Evolutionary conservation across 64 coral and sea anemone species (phyloP), one percentile per base, ranked within the genome.

Genomic region (Acropora yongei): DNA sequence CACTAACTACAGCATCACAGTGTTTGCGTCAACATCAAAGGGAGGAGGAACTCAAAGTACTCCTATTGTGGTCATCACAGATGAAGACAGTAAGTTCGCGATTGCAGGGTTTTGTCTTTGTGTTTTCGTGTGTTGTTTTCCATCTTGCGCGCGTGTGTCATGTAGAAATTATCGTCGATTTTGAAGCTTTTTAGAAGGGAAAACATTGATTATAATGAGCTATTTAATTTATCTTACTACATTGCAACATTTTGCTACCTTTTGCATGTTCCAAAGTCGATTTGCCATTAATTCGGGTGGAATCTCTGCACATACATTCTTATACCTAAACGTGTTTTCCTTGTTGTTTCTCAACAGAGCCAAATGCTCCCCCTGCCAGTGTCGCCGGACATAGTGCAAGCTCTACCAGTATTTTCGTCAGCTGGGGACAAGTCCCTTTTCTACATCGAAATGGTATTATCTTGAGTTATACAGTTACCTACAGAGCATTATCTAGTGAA

Each of bases 1-100:
- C 57, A 57, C 57, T 1, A 68, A 86, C 44, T 86, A 86, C 69
- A 86, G 47, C 19, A 86, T 86, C 41, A 82, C 50, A 60, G 79
- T 82, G 50, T 20, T 42, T 60, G 79, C 50, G 12, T 82, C 60
- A n/a, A 82, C 79, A 41, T 5, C 17, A 11, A 65, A 82, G 18
- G 79, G 79, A 82, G 49, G 20, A 58, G 79, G 79, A 82, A 57
- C 20, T 60, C 41, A 39, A 5, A 82, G 79, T 18, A 51, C 30
- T 58, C 18, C 79, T 9, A 44, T 82, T 20, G 39, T 13, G 57
- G 49, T 45, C 8, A 47, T 44, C 66, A 86, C 83, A 51, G 83
- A 68, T 48, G 83, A 67, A 73, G 83, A 86, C 60, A 65, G 79
- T 82, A 60, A 82, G 79, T 82, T 43, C 8, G 13, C 18, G 5